A percentile compares a stretch with the other conserved stretches of the same genome.
Conservation (phyloP, 2,888 invertebrate species). For the Tenthredo livida region DNA sequence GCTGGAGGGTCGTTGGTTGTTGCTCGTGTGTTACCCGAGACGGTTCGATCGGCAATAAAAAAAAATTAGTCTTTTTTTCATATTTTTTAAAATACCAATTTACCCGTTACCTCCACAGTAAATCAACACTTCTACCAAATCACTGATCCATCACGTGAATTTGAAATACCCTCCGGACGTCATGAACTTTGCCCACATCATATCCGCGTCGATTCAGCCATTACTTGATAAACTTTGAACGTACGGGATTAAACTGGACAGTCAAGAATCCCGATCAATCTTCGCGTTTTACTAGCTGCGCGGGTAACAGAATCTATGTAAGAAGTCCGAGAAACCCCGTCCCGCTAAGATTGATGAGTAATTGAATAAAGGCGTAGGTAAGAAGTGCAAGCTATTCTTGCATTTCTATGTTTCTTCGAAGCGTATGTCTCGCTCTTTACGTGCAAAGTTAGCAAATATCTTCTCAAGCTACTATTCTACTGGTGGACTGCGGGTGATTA, state of each 20-base stretch:
- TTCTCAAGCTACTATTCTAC: background rate
- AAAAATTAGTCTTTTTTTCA: background rate
- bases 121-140: constrained; percentile 49
- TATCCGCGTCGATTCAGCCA: background rate
- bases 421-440: constrained; percentile 7
- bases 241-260: background rate
- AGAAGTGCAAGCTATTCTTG: background rate
- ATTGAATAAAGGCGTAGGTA: background rate
- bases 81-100: constrained; percentile 33
- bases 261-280: constrained; percentile 7
- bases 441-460: background rate
- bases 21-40: constrained; percentile 47
- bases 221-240: constrained; percentile 17
- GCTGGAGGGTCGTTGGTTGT: constrained; percentile 49
- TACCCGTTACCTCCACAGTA: constrained; percentile 7
- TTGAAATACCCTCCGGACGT: constrained; percentile 43
- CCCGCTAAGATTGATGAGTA: constrained; percentile 11
- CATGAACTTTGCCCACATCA: background rate
- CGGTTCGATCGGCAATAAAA: constrained; percentile 48
- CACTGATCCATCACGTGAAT: constrained; percentile 18
- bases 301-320: constrained; percentile 11
- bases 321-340: background rate
- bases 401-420: constrained; percentile 19
- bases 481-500: constrained; percentile 6
- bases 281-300: background rate